A percentile compares a stretch with the other conserved stretches of the same genome.
Evolutionary conservation across 2,113 vertebrate species (phyloP).

Genomic region (Noctilio leporinus): DNA sequence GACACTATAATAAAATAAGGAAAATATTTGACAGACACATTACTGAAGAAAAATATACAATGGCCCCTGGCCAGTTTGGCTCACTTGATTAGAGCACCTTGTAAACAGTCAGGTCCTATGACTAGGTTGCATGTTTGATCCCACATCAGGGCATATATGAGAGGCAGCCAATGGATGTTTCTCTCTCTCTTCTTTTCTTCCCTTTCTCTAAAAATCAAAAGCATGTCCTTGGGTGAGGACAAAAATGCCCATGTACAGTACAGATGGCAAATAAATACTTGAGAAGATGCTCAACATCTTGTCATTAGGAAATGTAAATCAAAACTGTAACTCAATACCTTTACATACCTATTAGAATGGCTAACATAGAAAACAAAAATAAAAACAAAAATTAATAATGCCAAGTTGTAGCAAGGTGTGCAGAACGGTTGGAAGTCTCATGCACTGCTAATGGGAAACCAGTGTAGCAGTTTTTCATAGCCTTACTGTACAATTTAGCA

Average conservation of each 20-base stretch:
- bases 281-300: not conserved
- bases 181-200: too few relatives aligned
- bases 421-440: not conserved
- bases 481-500: not conserved
- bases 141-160: too few relatives aligned
- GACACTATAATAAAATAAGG: not conserved
- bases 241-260: not conserved
- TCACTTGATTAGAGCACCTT: too few relatives aligned
- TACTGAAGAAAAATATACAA: not conserved
- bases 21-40: not conserved
- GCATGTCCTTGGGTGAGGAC: too few relatives aligned
- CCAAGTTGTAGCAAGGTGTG: not conserved
- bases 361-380: not conserved
- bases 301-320: not conserved
- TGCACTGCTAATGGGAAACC: not conserved
- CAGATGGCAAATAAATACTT: not conserved
- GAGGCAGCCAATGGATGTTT: too few relatives aligned
- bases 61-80: too few relatives aligned
- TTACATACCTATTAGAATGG: not conserved
- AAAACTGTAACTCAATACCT: not conserved
- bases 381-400: not conserved
- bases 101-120: too few relatives aligned
- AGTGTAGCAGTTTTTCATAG: not conserved
- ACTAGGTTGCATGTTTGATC: too few relatives aligned
- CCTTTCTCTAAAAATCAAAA: too few relatives aligned